A percentile compares a stretch with the other conserved stretches of the same genome.
Conservation (phyloP, 2,113 vertebrate genomes). For the Dryoscopus gambensis region DNA sequence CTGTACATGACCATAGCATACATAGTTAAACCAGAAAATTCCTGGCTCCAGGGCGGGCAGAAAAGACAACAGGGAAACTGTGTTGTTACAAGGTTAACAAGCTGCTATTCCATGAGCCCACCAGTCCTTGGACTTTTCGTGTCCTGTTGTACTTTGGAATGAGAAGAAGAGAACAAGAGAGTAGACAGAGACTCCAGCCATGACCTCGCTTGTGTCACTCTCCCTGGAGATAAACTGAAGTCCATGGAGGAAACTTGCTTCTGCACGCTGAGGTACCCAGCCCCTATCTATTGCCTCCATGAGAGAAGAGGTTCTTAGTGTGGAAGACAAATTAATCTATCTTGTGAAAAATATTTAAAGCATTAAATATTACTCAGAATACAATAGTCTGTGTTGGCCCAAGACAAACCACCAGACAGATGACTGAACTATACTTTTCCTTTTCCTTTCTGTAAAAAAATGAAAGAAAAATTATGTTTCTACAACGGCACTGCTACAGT, state of each 20-base stretch:
- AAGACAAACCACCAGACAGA: neutral
- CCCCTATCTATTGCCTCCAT: neutral
- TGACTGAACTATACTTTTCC: neutral
- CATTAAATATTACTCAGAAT: neutral
- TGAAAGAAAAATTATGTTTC: neutral
- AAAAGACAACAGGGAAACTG: fast-evolving
- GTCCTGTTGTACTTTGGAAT: neutral
- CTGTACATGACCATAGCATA: neutral
- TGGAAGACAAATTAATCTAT: neutral
- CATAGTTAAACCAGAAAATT: neutral
- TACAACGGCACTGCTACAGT: neutral
- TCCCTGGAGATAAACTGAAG: neutral
- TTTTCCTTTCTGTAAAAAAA: neutral
- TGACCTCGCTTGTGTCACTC: neutral
- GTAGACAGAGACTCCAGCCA: neutral
- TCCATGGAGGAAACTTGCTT: neutral
- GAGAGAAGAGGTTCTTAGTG: neutral
- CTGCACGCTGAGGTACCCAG: fast-evolving
- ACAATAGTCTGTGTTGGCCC: neutral
- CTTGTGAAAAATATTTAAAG: neutral
- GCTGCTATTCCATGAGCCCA: fast-evolving
- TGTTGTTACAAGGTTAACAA: neutral
- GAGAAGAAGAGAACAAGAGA: neutral
- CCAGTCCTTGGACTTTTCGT: neutral
- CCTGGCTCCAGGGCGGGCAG: neutral